phyloP scores from a whole-genome alignment of 1,140 invertebrate species.

The Sesamia nonagrioides region DNA sequence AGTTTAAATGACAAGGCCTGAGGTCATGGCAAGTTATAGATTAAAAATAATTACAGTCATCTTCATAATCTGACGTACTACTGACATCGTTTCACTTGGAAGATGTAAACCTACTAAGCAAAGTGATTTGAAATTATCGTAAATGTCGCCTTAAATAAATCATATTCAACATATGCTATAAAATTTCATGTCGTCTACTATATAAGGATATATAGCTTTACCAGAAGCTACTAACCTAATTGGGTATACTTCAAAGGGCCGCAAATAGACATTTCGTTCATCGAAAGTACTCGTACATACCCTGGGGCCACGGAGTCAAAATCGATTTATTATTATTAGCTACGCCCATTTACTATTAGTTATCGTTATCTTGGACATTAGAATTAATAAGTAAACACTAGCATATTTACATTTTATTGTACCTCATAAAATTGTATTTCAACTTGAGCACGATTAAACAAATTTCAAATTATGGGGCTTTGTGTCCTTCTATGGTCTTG shows the following conservation, averaged over 20 bases:
- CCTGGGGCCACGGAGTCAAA: neutral
- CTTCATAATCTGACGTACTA: neutral
- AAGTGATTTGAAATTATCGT: neutral
- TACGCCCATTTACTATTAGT: neutral
- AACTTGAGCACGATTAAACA: conserved; percentile 5
- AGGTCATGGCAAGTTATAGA: neutral
- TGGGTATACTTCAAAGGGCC: neutral
- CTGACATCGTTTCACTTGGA: neutral
- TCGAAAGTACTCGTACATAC: neutral
- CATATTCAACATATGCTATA: too few species aligned
- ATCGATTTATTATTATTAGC: conserved; percentile 5
- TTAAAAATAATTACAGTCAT: neutral
- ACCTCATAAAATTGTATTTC: neutral
- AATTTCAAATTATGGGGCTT: neutral
- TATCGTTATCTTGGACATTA: conserved; percentile 3
- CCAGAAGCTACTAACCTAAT: neutral
- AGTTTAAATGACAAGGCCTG: neutral
- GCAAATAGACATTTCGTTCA: conserved; percentile 3
- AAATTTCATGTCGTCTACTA: neutral
- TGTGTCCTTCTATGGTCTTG: neutral
- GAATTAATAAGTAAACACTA: neutral
- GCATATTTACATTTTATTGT: conserved; percentile 4
- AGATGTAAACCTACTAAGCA: neutral
- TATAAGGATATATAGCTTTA: neutral
- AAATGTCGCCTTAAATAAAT: neutral